These are phyloP conservation scores for Microctenopoma lineatum DNA, from an alignment of 2,797 vertebrate genomes.

Conservation along the genomic window DNA sequence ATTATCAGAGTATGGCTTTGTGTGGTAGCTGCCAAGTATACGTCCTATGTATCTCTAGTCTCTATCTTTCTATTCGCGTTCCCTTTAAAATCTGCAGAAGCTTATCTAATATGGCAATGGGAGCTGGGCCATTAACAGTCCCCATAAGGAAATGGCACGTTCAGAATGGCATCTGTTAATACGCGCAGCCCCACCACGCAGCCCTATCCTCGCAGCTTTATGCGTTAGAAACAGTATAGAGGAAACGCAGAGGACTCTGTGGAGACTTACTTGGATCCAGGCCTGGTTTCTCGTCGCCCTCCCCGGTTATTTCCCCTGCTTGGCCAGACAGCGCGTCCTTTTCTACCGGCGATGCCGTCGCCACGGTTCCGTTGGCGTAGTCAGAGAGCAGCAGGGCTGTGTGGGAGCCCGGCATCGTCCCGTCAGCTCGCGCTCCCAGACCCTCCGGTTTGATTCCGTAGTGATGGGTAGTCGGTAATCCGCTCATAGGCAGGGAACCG, in stretches of 20 bases:
- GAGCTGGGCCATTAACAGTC: slow-evolving; percentile 61
- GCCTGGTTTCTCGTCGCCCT: slow-evolving; percentile 88
- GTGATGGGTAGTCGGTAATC: slow-evolving; percentile 90
- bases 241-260: slow-evolving; percentile 33
- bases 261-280: slow-evolving; percentile 93
- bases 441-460: slow-evolving; percentile 94
- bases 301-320: slow-evolving; percentile 85
- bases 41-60: background rate
- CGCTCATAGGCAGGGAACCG: slow-evolving; percentile 91
- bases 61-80: slow-evolving; percentile 11
- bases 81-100: slow-evolving; percentile 34
- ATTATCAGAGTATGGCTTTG: too few species aligned
- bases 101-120: slow-evolving; percentile 53
- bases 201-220: slow-evolving; percentile 45
- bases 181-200: slow-evolving; percentile 55
- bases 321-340: slow-evolving; percentile 88
- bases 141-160: slow-evolving; percentile 72
- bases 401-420: slow-evolving; percentile 88
- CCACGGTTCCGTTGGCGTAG: slow-evolving; percentile 87
- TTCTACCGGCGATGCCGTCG: slow-evolving; percentile 87
- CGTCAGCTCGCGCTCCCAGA: slow-evolving; percentile 86
- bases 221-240: slow-evolving; percentile 58
- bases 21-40: slow-evolving; percentile 5
- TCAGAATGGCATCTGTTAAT: slow-evolving; percentile 65
- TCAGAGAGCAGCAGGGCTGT: slow-evolving; percentile 90